phyloP scores from a whole-genome alignment of 2,113 vertebrate species.

The Piaya cayana region DNA sequence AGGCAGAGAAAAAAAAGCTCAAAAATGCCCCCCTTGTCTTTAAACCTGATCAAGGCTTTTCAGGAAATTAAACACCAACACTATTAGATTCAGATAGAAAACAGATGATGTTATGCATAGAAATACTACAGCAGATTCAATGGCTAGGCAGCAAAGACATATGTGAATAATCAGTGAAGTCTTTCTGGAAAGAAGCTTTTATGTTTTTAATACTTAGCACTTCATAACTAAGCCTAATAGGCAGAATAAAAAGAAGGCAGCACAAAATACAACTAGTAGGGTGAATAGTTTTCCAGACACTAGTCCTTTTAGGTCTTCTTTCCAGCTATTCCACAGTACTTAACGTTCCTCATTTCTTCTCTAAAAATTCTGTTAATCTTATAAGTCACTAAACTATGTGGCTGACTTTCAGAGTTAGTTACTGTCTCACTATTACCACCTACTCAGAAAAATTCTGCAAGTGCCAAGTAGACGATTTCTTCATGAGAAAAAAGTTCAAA shows the following conservation, averaged over 20 bases:
- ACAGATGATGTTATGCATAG: constrained; percentile 78
- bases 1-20: not conserved
- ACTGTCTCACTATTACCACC: not conserved
- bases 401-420: not conserved
- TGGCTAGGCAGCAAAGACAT: constrained; percentile 71
- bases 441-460: not conserved
- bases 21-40: constrained; percentile 67
- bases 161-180: constrained; percentile 80
- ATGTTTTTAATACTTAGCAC: constrained; percentile 86
- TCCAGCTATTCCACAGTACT: not conserved
- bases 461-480: not conserved
- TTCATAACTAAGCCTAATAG: constrained; percentile 83
- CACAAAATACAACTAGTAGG: constrained; percentile 54
- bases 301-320: not conserved
- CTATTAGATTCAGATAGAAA: constrained; percentile 82
- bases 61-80: constrained; percentile 84
- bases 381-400: not conserved
- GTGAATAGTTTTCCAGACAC: constrained; percentile 75
- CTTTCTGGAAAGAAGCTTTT: constrained; percentile 81
- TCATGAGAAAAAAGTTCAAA: not conserved
- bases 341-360: not conserved
- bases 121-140: constrained; percentile 71
- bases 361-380: not conserved
- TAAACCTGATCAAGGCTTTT: constrained; percentile 77
- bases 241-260: constrained; percentile 74